Base-by-base conservation (phyloP, 1,140 invertebrate genomes). In the Hylaeus anthracinus region DNA sequence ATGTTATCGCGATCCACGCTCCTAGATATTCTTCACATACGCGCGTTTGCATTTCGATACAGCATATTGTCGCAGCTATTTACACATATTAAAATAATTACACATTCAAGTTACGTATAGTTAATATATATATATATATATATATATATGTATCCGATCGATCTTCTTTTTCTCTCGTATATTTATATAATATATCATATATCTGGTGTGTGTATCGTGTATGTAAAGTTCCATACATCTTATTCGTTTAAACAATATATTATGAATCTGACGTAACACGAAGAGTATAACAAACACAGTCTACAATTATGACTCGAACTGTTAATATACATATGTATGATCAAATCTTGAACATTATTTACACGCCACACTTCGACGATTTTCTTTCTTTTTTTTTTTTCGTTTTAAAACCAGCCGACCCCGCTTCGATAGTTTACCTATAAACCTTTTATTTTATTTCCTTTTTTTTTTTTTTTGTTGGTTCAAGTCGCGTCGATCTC, bases 31-130 rank as follows among this genome's bases (percentile, higher is more conserved):
- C 41, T 5, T 43, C 45, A n/a, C 53, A 60, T 41, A 43, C n/a
- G 51, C 39, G 9, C 55, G 10, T 39, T 65, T 12, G 14, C 10
- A 26, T 73, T 48, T 79, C 60, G 41, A 79, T 53, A 79, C 77
- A 63, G 37, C 61, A 73, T 79, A 79, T 73, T 79, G 71, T 79
- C 71, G 71, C 61, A 79, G 53, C 51, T 79, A 79, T 79, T 79
- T 79, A 79, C 77, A 79, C 43, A 71, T 79, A 79, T 79, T 79
- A 79, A 79, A 79, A 79, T 79, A 79, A 73, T 73, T 79, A 73
- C 71, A 79, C 77, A 79, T 79, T 58, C 61, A 79, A 73, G 61
- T 73, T 79, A 73, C 77, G 77, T 79, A 79, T 79, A 60, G 55
- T 79, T 61, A 65, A 65, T 79, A 73, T 67, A 26, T 48, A 45